Evolutionary conservation across 2,113 vertebrate species (phyloP).

Genomic region (Tylochromis polylepis): DNA sequence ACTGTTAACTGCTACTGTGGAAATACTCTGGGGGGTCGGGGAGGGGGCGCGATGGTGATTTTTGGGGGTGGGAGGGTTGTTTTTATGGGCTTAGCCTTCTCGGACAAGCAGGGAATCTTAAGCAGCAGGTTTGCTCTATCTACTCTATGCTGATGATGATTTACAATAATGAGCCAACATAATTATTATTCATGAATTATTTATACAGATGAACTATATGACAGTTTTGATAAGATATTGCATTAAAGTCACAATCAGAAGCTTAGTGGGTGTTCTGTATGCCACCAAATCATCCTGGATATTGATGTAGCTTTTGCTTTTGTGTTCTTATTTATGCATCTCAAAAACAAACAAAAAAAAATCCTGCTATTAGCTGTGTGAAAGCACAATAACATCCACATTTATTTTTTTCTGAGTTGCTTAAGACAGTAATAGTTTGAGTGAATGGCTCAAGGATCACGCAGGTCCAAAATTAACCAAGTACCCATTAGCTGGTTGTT

Average conservation of each 20-base stretch:
- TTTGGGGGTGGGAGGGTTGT: slow-evolving; percentile 51
- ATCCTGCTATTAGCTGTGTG: slow-evolving; percentile 54
- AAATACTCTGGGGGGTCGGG: slow-evolving; percentile 36
- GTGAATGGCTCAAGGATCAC: slow-evolving; percentile 32
- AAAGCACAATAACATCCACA: slow-evolving; percentile 64
- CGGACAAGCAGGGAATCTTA: slow-evolving; percentile 78
- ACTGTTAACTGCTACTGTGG: slow-evolving; percentile 77
- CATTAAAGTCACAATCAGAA: slow-evolving; percentile 73
- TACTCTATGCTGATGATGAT: slow-evolving; percentile 74
- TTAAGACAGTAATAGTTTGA: slow-evolving; percentile 20
- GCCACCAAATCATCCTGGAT: slow-evolving; percentile 61
- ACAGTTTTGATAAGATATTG: slow-evolving; percentile 68
- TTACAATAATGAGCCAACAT: slow-evolving; percentile 74
- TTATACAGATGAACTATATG: slow-evolving; percentile 72
- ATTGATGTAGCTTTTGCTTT: slow-evolving; percentile 54
- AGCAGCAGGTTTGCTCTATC: slow-evolving; percentile 79
- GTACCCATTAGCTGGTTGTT: slow-evolving; percentile 34
- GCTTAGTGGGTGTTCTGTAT: slow-evolving; percentile 54
- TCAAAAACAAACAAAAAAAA: background rate
- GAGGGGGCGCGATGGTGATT: slow-evolving; percentile 34
- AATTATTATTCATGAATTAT: slow-evolving; percentile 66
- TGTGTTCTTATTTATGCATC: slow-evolving; percentile 42
- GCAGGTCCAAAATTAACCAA: background rate
- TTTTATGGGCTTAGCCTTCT: slow-evolving; percentile 73
- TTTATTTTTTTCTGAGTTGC: slow-evolving; percentile 13